Base-by-base conservation (phyloP, 2,888 invertebrate genomes). In the Uloborus plumipes region DNA sequence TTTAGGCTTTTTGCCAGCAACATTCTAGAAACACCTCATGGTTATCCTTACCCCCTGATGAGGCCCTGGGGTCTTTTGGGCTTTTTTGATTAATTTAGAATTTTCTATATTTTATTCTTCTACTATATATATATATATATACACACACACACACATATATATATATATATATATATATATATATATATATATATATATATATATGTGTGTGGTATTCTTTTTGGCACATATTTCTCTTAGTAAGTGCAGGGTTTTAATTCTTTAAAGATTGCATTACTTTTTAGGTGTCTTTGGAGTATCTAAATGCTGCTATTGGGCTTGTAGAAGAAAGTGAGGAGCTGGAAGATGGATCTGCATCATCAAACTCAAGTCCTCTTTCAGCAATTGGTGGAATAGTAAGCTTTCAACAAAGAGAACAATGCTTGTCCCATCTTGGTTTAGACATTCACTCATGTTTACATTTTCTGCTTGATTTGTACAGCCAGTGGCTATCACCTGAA, bases 381-480 rank as follows among this genome's bases (percentile, higher is more conserved):
- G 65, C 59, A 67, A 39, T 80, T 13, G 70, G 74, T 15, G 83
- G 85, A 49, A 62, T 79, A 26, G 73, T 70, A 14, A 84, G 82
- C 61, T 86, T 79, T 70, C 85, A 86, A 51, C 84, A 86, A 58
- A 79, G 87, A 67, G 86, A 87, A 71, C 85, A 76, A 81, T 87
- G 87, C 73, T 86, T 88, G 18, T 59, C 80, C 47, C 31, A 75
- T 66, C 87, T 91, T 84, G 93, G 93, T 15, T 91, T 98, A 53
- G 98, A 98, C 89, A 91, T 97, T 49, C 94, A 95, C 88, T 98
- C 98, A 81, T 98, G 98, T 89, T 90, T 98, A 72, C 96, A 96
- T 88, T 94, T 98, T 88, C 91, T 98, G 20, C 92, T 97, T 88
- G 98, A 98, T 89, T 92, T 98, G 50, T 96, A 95, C 86, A 92